A percentile compares a stretch with the other conserved stretches of the same genome.
These are phyloP conservation scores for Nothocercus julius DNA, from an alignment of 2,113 vertebrate species.

Conservation along the genomic window DNA sequence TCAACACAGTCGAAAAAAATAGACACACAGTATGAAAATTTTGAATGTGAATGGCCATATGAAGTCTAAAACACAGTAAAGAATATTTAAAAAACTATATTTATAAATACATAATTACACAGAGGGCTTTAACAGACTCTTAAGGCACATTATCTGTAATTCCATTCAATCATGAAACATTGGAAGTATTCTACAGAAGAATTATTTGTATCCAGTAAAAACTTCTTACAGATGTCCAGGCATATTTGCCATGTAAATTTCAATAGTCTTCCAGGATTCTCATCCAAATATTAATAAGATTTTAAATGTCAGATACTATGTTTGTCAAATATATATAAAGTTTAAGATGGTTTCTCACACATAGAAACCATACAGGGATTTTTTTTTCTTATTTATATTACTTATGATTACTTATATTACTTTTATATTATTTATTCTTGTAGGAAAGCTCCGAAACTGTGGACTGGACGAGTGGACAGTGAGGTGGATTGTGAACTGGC, in stretches of 20 bases:
- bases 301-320: slow-evolving; percentile 37
- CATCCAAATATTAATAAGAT: slow-evolving; percentile 34
- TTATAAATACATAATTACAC: too few relatives aligned
- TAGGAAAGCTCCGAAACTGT: too few relatives aligned
- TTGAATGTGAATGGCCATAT: not conserved
- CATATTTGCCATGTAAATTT: slow-evolving; percentile 14
- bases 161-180: not conserved
- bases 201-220: not conserved
- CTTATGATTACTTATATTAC: not conserved
- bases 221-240: not conserved
- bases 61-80: not conserved
- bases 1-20: not conserved
- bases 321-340: not conserved
- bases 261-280: slow-evolving; percentile 6
- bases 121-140: not conserved
- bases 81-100: not conserved
- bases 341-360: not conserved
- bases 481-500: too few relatives aligned
- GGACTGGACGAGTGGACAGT: too few relatives aligned
- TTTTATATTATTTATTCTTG: too few relatives aligned
- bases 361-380: not conserved
- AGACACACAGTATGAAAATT: not conserved
- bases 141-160: not conserved
- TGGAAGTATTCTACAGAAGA: not conserved
- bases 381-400: not conserved